Conservation (phyloP, 1,140 invertebrate genomes). For the Polypedilum pembai region DNA sequence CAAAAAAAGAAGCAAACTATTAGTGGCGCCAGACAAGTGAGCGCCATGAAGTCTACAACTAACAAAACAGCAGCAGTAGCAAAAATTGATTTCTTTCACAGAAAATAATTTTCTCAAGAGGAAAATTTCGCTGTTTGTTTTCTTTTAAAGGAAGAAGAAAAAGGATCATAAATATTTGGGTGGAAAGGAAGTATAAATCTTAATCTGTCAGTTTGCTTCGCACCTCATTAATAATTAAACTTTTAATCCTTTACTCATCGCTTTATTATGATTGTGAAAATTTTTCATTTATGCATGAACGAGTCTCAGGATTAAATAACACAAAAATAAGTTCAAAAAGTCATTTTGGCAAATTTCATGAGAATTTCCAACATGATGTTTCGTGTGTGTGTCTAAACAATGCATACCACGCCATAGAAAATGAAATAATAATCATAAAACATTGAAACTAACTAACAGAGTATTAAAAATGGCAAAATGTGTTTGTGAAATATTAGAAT, state of each 20-base stretch:
- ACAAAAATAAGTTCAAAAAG: too few relatives aligned
- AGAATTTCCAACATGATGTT: too few relatives aligned
- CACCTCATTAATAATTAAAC: conserved; percentile 14
- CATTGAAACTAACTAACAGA: neutral
- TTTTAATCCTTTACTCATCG: neutral
- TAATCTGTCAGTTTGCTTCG: neutral
- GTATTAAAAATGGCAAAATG: neutral
- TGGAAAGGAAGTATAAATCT: neutral
- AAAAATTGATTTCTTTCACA: conserved; percentile 6
- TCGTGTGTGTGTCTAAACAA: too few relatives aligned
- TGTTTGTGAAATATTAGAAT: conserved; percentile 26
- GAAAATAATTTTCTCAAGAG: neutral
- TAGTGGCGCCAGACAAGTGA: neutral
- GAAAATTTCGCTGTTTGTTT: too few relatives aligned
- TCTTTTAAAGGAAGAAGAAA: neutral
- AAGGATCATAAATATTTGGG: neutral
- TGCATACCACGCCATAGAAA: too few relatives aligned
- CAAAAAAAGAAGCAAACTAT: neutral
- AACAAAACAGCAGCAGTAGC: neutral
- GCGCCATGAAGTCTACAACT: neutral
- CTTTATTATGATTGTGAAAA: too few relatives aligned
- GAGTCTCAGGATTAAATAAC: too few relatives aligned
- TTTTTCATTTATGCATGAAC: too few relatives aligned
- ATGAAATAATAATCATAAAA: too few relatives aligned
- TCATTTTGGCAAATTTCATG: too few relatives aligned